These are phyloP conservation scores for Tylochromis polylepis DNA, from an alignment of 2,113 vertebrate genomes.

Conservation along the genomic window DNA sequence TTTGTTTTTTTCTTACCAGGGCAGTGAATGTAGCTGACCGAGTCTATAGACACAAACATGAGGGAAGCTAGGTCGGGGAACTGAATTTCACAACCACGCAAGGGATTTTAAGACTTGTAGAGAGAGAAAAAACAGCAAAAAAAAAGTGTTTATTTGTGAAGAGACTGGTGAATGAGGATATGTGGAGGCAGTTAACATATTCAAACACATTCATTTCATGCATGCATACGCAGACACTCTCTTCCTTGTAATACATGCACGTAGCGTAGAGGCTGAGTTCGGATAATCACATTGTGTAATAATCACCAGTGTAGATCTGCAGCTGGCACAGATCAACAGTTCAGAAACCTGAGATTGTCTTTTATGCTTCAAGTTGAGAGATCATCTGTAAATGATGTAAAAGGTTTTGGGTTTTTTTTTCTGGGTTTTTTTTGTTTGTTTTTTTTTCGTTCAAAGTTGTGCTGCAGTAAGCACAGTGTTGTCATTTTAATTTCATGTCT, in stretches of 20 bases:
- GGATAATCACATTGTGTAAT: conserved; percentile 49
- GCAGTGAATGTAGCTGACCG: conserved; percentile 73
- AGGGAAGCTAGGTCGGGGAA: conserved; percentile 62
- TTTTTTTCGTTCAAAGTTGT: conserved; percentile 37
- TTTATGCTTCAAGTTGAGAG: conserved; percentile 61
- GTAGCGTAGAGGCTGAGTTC: conserved; percentile 34
- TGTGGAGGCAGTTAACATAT: conserved; percentile 31
- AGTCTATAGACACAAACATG: conserved; percentile 53
- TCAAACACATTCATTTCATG: conserved; percentile 13
- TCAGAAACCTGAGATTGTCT: conserved; percentile 63
- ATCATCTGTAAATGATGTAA: conserved; percentile 47
- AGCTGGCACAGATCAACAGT: conserved; percentile 43
- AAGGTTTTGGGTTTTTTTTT: no score
- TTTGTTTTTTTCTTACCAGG: neutral
- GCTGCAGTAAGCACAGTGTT: conserved; percentile 59
- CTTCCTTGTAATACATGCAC: conserved; percentile 48
- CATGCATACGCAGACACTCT: conserved; percentile 26
- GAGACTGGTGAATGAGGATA: neutral
- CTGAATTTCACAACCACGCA: conserved; percentile 61
- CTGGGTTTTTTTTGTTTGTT: neutral
- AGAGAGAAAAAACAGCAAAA: neutral
- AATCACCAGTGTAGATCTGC: conserved; percentile 37
- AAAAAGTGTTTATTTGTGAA: conserved; percentile 1
- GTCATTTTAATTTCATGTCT: conserved; percentile 27
- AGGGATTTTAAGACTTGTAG: conserved; percentile 46